A percentile compares a stretch with the other conserved stretches of the same genome.
phyloP scores from a whole-genome alignment of 2,113 vertebrate species.

The Bos javanicus region DNA sequence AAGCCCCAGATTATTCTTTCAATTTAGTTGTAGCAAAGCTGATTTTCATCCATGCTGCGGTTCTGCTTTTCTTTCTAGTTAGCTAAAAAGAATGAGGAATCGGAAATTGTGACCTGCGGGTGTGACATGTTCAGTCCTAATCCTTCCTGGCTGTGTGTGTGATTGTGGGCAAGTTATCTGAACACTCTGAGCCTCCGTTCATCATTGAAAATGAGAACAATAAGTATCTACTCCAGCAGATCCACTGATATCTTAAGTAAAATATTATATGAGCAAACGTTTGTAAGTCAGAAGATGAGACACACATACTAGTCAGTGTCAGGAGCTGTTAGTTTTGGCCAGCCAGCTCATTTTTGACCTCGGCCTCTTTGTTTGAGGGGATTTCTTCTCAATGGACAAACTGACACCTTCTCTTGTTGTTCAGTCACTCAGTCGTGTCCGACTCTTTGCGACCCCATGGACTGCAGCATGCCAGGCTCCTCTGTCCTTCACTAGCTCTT shows the following conservation, averaged over 20 bases:
- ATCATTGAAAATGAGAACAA: neutral
- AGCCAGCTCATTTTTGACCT: neutral
- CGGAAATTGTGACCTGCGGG: neutral
- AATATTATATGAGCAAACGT: neutral
- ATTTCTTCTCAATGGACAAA: neutral
- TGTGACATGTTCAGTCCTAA: neutral
- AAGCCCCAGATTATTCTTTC: neutral
- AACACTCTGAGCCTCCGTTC: neutral
- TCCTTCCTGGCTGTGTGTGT: neutral
- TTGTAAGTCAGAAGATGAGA: neutral
- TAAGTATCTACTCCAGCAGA: neutral
- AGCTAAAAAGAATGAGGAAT: neutral
- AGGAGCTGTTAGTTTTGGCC: neutral
- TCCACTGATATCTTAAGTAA: neutral
- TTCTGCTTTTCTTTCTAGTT: neutral
- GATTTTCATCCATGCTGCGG: neutral
- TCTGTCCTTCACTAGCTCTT: neutral
- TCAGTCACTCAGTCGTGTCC: neutral
- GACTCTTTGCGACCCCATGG: neutral
- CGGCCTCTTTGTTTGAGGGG: neutral
- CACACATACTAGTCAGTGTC: neutral
- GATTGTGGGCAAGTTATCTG: neutral
- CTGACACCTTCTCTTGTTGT: neutral
- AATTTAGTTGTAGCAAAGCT: neutral
- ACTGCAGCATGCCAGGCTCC: neutral